These are phyloP conservation scores for Ochotona princeps DNA, from an alignment of 2,113 vertebrate genomes.

Conservation along the genomic window DNA sequence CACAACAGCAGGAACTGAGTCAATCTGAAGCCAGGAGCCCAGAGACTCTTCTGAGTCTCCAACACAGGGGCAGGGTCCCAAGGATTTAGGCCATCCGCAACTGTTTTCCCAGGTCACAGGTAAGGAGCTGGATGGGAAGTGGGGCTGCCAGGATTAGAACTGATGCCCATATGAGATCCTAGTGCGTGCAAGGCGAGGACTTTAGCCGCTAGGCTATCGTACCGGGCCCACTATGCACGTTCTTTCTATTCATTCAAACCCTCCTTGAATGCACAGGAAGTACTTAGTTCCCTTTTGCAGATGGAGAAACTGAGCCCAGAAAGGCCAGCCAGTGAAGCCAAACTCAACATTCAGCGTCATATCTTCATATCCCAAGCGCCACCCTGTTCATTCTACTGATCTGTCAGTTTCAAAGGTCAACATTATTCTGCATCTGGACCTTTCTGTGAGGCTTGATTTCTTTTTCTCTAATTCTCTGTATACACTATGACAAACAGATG, in stretches of 20 bases:
- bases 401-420: not conserved
- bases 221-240: no score
- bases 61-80: no score
- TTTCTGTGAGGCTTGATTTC: not conserved
- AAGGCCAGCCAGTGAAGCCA: not conserved
- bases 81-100: no score
- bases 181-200: no score
- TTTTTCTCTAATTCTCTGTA: not conserved
- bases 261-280: not conserved
- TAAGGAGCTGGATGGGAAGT: no score
- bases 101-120: no score
- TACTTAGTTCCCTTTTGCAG: not conserved
- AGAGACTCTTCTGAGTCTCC: no score
- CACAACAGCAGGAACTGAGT: no score
- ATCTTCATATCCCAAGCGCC: not conserved
- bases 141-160: no score
- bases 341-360: not conserved
- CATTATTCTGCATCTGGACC: not conserved
- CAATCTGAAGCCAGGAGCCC: no score
- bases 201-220: no score
- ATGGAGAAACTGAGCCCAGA: not conserved
- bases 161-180: no score
- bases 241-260: not conserved
- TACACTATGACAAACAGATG: not conserved
- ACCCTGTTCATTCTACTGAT: not conserved